Evolutionary conservation across 92 coral and sea anemone genomes (phyloP).

Genomic region (Umimayanthus chanpuru): DNA sequence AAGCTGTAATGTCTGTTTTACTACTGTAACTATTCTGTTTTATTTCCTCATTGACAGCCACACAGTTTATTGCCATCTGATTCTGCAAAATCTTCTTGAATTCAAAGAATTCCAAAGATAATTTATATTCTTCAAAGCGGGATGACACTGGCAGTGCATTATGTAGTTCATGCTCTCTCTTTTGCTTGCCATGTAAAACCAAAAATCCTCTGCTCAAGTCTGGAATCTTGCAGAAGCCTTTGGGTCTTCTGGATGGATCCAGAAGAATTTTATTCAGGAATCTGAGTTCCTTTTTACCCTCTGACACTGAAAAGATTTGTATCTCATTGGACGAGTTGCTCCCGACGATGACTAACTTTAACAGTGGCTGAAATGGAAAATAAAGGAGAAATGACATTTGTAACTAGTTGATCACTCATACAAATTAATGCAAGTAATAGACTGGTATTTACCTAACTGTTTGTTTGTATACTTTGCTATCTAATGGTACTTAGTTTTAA

Average conservation of each 20-base stretch:
- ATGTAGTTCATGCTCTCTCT: neutral
- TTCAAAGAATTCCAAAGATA: constrained; percentile 10
- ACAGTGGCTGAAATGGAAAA: constrained; percentile 6
- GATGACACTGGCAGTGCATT: constrained; percentile 5
- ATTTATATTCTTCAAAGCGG: neutral
- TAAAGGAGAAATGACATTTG: neutral
- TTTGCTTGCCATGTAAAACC: neutral
- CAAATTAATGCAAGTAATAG: too few relatives aligned
- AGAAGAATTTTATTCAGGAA: neutral
- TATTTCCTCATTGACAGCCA: neutral
- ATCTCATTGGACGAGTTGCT: constrained; percentile 32
- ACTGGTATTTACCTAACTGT: too few relatives aligned
- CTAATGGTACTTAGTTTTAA: too few relatives aligned
- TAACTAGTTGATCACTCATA: neutral
- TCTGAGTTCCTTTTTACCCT: neutral
- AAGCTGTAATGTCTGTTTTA: neutral
- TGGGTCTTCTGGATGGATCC: constrained; percentile 1
- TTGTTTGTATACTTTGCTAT: too few relatives aligned
- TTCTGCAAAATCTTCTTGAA: neutral
- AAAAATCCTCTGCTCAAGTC: constrained; percentile 9
- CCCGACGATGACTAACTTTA: constrained; percentile 9
- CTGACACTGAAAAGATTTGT: constrained; percentile 26
- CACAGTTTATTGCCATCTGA: neutral
- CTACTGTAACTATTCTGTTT: neutral
- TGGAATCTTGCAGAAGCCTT: constrained; percentile 10